Conservation (phyloP, 2,113 vertebrate species). For the Corydoras sp. region DNA sequence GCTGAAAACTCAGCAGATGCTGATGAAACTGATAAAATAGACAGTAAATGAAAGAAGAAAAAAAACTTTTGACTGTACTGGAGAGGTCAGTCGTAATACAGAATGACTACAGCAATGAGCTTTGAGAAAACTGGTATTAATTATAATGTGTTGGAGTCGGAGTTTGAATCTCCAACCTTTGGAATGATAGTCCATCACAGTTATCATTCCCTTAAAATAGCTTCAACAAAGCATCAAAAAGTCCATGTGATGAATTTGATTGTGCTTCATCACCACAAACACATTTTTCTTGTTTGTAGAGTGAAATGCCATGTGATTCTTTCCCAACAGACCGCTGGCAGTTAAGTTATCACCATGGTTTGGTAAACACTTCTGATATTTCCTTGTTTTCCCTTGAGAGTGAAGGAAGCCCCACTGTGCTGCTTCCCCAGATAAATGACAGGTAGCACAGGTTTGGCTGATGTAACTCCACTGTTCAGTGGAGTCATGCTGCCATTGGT, state of each 20-base stretch:
- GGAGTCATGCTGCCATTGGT: constrained; percentile 49
- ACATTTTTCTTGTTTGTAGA: neutral
- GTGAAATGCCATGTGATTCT: constrained; percentile 17
- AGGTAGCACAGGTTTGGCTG: constrained; percentile 35
- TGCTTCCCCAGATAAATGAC: constrained; percentile 24
- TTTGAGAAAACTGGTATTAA: too few relatives aligned
- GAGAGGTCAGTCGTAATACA: too few relatives aligned
- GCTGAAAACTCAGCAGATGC: too few relatives aligned
- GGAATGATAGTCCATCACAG: too few relatives aligned
- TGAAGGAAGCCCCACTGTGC: constrained; percentile 14
- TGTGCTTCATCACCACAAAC: neutral
- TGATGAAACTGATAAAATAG: too few relatives aligned
- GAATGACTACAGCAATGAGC: too few relatives aligned
- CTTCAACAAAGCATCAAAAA: neutral
- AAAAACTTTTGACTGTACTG: too few relatives aligned
- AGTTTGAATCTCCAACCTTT: too few relatives aligned
- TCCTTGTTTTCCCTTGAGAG: constrained; percentile 28
- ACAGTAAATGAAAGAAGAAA: too few relatives aligned
- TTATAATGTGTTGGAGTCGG: too few relatives aligned
- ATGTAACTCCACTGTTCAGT: constrained; percentile 43
- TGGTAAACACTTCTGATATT: constrained; percentile 42
- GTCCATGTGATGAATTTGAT: neutral
- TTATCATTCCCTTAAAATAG: neutral
- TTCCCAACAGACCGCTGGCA: constrained; percentile 23
- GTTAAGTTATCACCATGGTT: constrained; percentile 30